A percentile compares a stretch with the other conserved stretches of the same genome.
phyloP scores from a whole-genome alignment of 2,888 invertebrate species.

The Drosophila maculinotata region DNA sequence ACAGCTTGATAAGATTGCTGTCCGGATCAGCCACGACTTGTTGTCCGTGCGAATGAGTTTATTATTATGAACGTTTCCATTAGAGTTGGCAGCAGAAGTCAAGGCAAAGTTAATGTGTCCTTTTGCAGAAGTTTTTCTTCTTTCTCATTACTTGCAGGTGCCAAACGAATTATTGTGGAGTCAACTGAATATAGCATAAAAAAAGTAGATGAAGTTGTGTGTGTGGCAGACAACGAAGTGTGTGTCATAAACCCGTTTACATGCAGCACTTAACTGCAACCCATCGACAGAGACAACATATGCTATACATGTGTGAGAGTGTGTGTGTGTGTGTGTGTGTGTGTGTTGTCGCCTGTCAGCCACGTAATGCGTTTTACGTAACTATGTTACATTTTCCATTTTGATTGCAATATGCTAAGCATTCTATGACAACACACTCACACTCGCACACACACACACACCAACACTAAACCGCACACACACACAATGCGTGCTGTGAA shows the following conservation, averaged over 20 bases:
- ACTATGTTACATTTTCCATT: conserved; percentile 70
- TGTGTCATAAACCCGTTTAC: conserved; percentile 48
- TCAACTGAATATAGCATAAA: conserved; percentile 24
- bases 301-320: neutral
- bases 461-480: conserved; percentile 3
- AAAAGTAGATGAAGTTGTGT: conserved; percentile 2
- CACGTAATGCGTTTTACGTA: conserved; percentile 65
- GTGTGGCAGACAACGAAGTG: conserved; percentile 26
- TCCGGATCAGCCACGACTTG: neutral
- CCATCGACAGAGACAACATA: conserved; percentile 50
- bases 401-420: conserved; percentile 74
- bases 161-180: conserved; percentile 40
- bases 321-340: conserved; percentile 5
- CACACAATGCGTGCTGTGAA: conserved; percentile 9
- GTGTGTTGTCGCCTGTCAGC: conserved; percentile 41
- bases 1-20: neutral
- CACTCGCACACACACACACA: conserved; percentile 5
- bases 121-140: conserved; percentile 12
- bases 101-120: conserved; percentile 20
- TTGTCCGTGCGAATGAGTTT: conserved; percentile 11
- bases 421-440: conserved; percentile 30
- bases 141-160: conserved; percentile 52
- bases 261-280: conserved; percentile 50
- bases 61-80: conserved; percentile 31
- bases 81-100: conserved; percentile 14